phyloP scores from a whole-genome alignment of 2,113 vertebrate species.

The Hoplias malabaricus region DNA sequence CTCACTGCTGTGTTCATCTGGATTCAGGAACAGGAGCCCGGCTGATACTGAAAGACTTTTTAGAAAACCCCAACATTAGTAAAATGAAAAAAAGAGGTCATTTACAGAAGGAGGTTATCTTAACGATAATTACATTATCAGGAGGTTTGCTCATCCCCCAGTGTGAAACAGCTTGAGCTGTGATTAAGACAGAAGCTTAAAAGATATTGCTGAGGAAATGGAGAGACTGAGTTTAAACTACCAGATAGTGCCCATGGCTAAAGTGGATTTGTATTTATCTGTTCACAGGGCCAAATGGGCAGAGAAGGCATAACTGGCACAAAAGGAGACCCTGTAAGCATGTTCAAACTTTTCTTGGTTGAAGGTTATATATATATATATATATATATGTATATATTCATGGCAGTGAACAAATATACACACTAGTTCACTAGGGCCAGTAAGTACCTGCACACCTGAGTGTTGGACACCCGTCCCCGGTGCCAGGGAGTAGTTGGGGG shows the following conservation, averaged over 20 bases:
- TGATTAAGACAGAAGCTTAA: neutral
- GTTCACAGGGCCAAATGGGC: slow-evolving; percentile 75
- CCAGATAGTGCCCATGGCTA: neutral
- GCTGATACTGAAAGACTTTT: neutral
- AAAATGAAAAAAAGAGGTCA: neutral
- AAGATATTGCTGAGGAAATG: neutral
- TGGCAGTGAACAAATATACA: too few species aligned
- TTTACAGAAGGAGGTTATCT: neutral
- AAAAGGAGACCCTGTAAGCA: slow-evolving; percentile 82
- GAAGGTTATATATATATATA: too few species aligned
- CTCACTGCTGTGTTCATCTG: neutral
- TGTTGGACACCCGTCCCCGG: too few species aligned
- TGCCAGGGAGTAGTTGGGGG: too few species aligned
- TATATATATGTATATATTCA: too few species aligned
- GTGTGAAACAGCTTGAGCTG: neutral
- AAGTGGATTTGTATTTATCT: neutral
- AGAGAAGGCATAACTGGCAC: slow-evolving; percentile 71
- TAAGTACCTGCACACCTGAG: too few species aligned
- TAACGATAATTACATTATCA: neutral
- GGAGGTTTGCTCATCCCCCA: neutral
- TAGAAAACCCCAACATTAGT: neutral
- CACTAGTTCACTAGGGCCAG: too few species aligned
- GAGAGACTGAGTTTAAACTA: neutral
- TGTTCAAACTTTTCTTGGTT: neutral
- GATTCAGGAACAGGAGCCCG: neutral